A percentile compares a stretch with the other conserved stretches of the same genome.
phyloP scores from a whole-genome alignment of 2,113 vertebrate genomes.

The Apodemus sylvaticus region DNA sequence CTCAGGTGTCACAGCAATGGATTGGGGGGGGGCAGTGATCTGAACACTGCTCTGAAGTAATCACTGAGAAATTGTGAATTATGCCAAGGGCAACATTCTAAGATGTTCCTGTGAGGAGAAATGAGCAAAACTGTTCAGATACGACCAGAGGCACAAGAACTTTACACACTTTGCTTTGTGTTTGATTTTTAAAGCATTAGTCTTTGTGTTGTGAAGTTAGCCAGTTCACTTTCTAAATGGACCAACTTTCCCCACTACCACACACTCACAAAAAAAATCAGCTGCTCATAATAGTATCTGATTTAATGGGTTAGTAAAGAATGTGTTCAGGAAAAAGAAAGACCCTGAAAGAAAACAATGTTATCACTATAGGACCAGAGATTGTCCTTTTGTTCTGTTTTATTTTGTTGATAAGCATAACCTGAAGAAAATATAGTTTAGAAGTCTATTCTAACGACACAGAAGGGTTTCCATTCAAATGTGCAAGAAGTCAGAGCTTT shows the following conservation, averaged over 20 bases:
- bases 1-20: background rate
- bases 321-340: background rate
- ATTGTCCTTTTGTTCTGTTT: background rate
- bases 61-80: background rate
- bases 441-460: background rate
- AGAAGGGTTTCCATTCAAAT: background rate
- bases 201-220: background rate
- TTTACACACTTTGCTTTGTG: background rate
- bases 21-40: background rate
- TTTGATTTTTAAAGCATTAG: background rate
- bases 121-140: background rate
- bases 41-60: background rate
- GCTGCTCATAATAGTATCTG: background rate
- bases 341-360: background rate
- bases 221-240: background rate
- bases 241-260: no score
- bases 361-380: background rate
- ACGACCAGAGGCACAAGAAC: background rate
- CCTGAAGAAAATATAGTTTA: background rate
- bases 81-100: background rate
- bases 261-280: background rate
- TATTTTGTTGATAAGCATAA: slow-evolving; percentile 11
- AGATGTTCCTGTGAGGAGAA: background rate
- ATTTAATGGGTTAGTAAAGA: background rate
- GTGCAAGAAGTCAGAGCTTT: background rate